Conservation (phyloP, 2,113 vertebrate species). For the Suricata suricatta region DNA sequence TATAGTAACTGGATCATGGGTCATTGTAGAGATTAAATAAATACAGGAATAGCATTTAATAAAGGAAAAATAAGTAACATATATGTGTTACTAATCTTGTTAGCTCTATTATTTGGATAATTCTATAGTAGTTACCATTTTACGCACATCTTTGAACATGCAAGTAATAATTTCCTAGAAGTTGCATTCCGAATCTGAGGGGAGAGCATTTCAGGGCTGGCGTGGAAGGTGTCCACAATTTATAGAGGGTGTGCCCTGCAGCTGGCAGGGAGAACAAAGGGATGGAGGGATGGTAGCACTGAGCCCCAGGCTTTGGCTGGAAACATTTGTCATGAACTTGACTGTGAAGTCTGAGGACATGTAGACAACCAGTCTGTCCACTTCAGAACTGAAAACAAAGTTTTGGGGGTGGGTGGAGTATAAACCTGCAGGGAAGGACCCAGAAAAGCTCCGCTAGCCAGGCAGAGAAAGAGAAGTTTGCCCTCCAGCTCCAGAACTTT, state of each 20-base stretch:
- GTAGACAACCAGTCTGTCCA: slow-evolving; percentile 71
- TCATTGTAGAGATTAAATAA: not conserved
- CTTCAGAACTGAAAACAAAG: slow-evolving; percentile 58
- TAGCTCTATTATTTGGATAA: not conserved
- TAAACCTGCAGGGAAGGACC: slow-evolving; percentile 50
- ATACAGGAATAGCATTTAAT: not conserved
- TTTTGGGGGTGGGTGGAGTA: not conserved
- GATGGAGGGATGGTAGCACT: not conserved
- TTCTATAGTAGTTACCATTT: not conserved
- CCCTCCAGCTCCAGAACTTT: slow-evolving; percentile 40
- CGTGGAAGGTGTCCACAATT: not conserved
- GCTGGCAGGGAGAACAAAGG: not conserved
- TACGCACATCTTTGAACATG: not conserved
- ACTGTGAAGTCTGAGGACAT: not conserved
- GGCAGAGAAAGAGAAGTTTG: not conserved
- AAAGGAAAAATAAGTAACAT: not conserved
- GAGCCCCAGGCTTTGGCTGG: not conserved
- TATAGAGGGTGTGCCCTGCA: not conserved
- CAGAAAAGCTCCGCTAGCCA: not conserved
- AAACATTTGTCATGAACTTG: not conserved
- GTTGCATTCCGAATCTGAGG: not conserved
- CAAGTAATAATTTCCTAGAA: not conserved
- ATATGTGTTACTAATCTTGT: not conserved
- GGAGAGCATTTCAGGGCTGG: not conserved
- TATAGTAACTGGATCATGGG: not conserved